A percentile compares a stretch with the other conserved stretches of the same genome.
Evolutionary conservation across 64 coral and sea anemone species (phyloP).

Genomic region (Montipora cactus): DNA sequence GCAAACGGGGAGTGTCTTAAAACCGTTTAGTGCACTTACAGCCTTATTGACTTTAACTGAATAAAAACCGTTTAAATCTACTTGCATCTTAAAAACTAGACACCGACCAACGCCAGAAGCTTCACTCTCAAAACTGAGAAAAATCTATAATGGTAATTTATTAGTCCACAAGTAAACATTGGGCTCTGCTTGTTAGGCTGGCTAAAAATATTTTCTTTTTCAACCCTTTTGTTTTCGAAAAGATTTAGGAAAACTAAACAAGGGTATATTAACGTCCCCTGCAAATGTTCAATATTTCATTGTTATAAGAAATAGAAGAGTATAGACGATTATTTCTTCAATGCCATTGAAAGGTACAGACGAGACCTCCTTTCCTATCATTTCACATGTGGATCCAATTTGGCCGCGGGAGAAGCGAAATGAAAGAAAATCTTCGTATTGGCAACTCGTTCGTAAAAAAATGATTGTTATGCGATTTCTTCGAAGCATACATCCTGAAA

Average conservation of each 20-base stretch:
- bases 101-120: background rate
- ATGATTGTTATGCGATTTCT: conserved; percentile 28
- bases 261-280: conserved; percentile 12
- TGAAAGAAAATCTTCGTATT: background rate
- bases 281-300: background rate
- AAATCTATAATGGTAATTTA: too few relatives aligned
- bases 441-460: conserved; percentile 6
- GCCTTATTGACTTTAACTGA: too few relatives aligned
- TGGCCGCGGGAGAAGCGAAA: conserved; percentile 6
- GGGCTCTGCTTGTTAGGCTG: background rate
- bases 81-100: background rate
- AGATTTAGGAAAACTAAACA: conserved; percentile 29
- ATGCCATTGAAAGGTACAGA: background rate
- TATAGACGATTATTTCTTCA: background rate
- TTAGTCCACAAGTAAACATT: background rate
- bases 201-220: background rate
- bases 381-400: conserved; percentile 21
- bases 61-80: too few relatives aligned
- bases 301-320: background rate
- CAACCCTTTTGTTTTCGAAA: background rate
- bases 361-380: background rate
- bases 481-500: background rate
- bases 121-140: too few relatives aligned
- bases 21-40: too few relatives aligned
- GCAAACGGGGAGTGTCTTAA: too few relatives aligned